Base-by-base conservation (phyloP, 1,140 invertebrate species). In the Phymorhynchus buccinoides region DNA sequence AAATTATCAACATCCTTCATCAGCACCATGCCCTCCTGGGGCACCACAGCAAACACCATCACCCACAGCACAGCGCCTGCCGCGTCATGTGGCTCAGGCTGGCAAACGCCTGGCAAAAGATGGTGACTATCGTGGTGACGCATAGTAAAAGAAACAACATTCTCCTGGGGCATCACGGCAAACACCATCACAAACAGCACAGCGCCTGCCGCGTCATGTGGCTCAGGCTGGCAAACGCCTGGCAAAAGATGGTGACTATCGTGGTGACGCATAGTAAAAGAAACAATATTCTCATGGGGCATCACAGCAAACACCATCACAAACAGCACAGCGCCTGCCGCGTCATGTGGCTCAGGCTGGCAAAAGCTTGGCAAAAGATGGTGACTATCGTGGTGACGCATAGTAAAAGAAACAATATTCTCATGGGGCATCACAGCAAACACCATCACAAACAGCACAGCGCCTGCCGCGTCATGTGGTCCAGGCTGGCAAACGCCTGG, bases 361-460 rank as follows among this genome's bases (percentile, higher is more conserved):
- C 93, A 89, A 95, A 94, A 42, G 95, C 94, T 89, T 94, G 85
- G 18, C n/a, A n/a, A n/a, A n/a, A n/a, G n/a, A n/a, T n/a, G n/a
- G n/a, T n/a, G n/a, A n/a, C n/a, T n/a, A n/a, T n/a, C n/a, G n/a
- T n/a, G n/a, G n/a, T n/a, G n/a, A n/a, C n/a, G n/a, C n/a, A n/a
- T n/a, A n/a, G n/a, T n/a, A n/a, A n/a, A n/a, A n/a, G n/a, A n/a
- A n/a, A n/a, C n/a, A n/a, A n/a, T n/a, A n/a, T n/a, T n/a, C n/a
- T 97, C 96, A 90, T 98, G 98, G 92, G 99, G 98, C 18, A 99
- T 98, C 0, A 99, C 56, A 1, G 98, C 99, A 94, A 99, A 99
- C 71, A 93, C 92, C 93, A 94, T 93, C 41, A 94, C n/a, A n/a
- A 93, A 16, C 90, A 92, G 93, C 98, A 99, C 52, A 99, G 94